These are phyloP conservation scores for Neosalanx taihuensis DNA, from an alignment of 2,797 vertebrate species.

Conservation along the genomic window DNA sequence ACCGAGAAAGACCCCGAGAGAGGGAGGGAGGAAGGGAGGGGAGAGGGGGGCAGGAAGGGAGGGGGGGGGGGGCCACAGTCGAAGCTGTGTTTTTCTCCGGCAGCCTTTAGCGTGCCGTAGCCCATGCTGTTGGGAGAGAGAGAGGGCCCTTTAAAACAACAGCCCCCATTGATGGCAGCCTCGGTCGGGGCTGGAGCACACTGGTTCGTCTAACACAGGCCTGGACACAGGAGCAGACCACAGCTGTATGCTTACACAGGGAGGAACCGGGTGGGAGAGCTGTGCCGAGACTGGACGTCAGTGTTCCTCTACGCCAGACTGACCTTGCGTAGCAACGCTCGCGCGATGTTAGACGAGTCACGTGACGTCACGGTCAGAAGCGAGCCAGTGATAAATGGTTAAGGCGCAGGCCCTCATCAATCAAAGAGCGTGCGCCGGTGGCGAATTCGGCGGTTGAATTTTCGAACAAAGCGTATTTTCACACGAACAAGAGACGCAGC, in stretches of 20 bases:
- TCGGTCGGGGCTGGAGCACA: background rate
- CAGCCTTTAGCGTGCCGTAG: slow-evolving; percentile 23
- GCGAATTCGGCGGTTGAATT: too few relatives aligned
- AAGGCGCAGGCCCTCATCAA: too few relatives aligned
- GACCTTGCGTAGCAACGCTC: background rate
- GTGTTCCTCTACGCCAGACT: background rate
- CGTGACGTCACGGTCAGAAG: background rate
- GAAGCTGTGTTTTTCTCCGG: slow-evolving; percentile 11
- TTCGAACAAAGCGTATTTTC: background rate
- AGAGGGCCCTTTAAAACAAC: slow-evolving; percentile 18
- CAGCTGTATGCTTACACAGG: background rate
- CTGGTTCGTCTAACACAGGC: background rate
- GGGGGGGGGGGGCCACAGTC: slow-evolving; percentile 13
- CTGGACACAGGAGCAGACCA: slow-evolving; percentile 1
- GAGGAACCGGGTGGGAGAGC: background rate
- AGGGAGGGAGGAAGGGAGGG: background rate
- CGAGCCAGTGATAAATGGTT: too few relatives aligned
- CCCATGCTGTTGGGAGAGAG: slow-evolving; percentile 14
- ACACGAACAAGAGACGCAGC: slow-evolving; percentile 8
- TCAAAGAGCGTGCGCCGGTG: too few relatives aligned
- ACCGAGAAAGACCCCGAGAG: slow-evolving; percentile 1
- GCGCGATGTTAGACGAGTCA: background rate
- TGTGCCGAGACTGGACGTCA: background rate
- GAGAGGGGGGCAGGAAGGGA: background rate
- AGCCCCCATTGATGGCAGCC: slow-evolving; percentile 25